Percentiles rank a stretch among this genome's conserved stretches.
phyloP scores from a whole-genome alignment of 2,888 invertebrate genomes.

The Polyommatus icarus region DNA sequence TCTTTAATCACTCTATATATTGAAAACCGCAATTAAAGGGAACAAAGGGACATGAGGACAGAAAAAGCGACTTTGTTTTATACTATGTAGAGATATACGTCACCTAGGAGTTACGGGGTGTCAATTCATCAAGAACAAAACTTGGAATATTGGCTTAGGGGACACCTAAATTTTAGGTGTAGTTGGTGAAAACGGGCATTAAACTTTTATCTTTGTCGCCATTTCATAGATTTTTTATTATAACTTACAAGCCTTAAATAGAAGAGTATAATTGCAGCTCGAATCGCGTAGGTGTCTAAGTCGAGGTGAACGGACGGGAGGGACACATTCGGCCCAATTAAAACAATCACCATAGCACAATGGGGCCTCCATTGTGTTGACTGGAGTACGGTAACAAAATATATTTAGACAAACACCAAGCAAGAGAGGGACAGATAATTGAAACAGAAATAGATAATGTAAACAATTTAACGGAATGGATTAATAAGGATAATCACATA shows the following conservation, averaged over 20 bases:
- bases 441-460: background rate
- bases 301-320: conserved; percentile 49
- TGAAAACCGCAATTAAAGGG: too few species aligned
- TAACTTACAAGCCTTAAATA: background rate
- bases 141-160: too few species aligned
- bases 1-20: too few species aligned
- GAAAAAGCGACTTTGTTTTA: too few species aligned
- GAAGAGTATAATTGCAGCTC: background rate
- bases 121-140: too few species aligned
- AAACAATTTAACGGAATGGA: background rate
- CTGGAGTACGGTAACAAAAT: background rate
- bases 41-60: too few species aligned
- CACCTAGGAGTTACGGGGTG: too few species aligned
- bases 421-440: background rate
- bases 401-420: background rate
- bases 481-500: background rate
- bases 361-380: background rate
- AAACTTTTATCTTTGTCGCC: too few species aligned
- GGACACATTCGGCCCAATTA: conserved; percentile 54
- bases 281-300: conserved; percentile 19
- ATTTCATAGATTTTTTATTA: background rate
- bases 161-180: too few species aligned
- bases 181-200: too few species aligned
- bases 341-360: conserved; percentile 46
- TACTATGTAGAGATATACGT: too few species aligned